phyloP scores from a whole-genome alignment of 1,140 invertebrate genomes.

The Epicauta chinensis region DNA sequence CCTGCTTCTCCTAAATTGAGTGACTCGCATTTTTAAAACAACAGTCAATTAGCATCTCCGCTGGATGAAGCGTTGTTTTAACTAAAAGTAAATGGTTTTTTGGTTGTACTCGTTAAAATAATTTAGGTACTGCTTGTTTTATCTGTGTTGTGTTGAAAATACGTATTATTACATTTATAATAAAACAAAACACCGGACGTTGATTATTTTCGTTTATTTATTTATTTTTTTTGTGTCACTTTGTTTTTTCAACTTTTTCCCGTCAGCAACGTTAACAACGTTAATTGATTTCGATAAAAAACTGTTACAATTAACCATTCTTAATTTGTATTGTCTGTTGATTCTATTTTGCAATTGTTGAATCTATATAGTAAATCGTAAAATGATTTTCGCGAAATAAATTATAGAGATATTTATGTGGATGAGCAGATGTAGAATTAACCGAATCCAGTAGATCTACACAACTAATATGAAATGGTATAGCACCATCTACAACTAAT shows the following conservation, averaged over 20 bases:
- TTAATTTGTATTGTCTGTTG: too few relatives aligned
- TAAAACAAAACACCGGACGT: too few relatives aligned
- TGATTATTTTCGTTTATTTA: too few relatives aligned
- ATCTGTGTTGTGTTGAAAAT: neutral
- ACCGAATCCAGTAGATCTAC: slow-evolving; percentile 24
- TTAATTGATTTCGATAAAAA: too few relatives aligned
- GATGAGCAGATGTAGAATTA: slow-evolving; percentile 30
- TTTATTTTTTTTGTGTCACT: too few relatives aligned
- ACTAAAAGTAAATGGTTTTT: slow-evolving; percentile 30
- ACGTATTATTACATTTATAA: too few relatives aligned
- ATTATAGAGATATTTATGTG: slow-evolving; percentile 22
- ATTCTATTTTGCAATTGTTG: too few relatives aligned
- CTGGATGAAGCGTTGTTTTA: slow-evolving; percentile 28
- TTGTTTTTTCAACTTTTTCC: too few relatives aligned
- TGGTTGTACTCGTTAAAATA: slow-evolving; percentile 24
- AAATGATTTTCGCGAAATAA: slow-evolving; percentile 6
- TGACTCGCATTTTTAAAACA: slow-evolving; percentile 32
- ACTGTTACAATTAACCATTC: too few relatives aligned
- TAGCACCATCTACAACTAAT: slow-evolving; percentile 39
- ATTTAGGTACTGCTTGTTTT: slow-evolving; percentile 16
- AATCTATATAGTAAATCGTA: too few relatives aligned
- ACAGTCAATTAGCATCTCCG: slow-evolving; percentile 33
- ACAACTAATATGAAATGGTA: slow-evolving; percentile 36
- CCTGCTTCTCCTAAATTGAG: slow-evolving; percentile 25
- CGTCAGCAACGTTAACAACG: too few relatives aligned